Evolutionary conservation across 1,140 invertebrate genomes (phyloP), one percentile per base, ranked within the genome.

Genomic region (Frieseomelitta varia): DNA sequence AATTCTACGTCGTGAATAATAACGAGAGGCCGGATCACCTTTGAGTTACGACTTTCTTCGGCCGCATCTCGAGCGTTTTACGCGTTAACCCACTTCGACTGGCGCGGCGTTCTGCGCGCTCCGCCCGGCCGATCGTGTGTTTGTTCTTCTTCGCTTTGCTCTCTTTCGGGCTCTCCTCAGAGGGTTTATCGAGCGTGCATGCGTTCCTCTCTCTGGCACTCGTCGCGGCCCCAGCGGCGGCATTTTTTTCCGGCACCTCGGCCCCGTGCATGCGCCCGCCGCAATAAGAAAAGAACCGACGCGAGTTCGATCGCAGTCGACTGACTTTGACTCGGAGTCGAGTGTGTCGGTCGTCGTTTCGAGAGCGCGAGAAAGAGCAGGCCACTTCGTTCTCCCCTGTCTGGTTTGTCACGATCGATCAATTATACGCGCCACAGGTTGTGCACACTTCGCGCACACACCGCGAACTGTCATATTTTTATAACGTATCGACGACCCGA

Each of bases 11-110:
- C 83, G 56, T 85, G 77, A 80, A 85, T 80, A 85, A 85, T 73
- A 85, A 79, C 68, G 30, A 80, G 69, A 58, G 17, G 61, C 78
- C 63, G 78, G 58, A 74, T 84, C 81, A 71, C 75, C 75, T 84
- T 72, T 84, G 81, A 84, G 76, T 84, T 84, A 84, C 81, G 76
- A 79, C 81, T 84, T 84, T 79, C 81, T 63, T 79, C 67, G 17
- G 53, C n/a, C 47, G 56, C 67, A 56, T 84, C 67, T 71, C 4
- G 53, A 30, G 55, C 63, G 63, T 78, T 74, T 83, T 58, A 79
- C 75, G 65, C 65, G 55, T 78, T 83, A 79, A 82, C 75, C 81
- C 63, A 79, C 56, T 79, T 81, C 71, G 72, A 55, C 47, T 19
- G 27, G 51, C n/a, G 21, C 30, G 6, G 21, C 15, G 65, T 8